phyloP scores from a whole-genome alignment of 2,888 invertebrate genomes.

The Osmoderma eremita region DNA sequence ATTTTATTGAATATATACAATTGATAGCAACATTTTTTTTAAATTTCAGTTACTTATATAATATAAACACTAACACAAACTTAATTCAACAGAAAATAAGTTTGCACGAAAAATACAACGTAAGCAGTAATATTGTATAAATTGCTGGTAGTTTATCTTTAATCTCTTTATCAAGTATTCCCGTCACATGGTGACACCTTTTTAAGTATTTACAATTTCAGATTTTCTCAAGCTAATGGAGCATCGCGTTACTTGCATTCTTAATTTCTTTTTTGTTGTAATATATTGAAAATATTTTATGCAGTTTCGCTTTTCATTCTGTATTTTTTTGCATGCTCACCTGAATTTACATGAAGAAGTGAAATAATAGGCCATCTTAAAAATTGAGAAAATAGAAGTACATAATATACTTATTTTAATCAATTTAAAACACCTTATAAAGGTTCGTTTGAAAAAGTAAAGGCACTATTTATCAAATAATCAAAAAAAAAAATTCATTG shows the following conservation, averaged over 20 bases:
- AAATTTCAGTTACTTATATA: conserved; percentile 49
- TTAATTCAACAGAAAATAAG: conserved; percentile 48
- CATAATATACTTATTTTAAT: conserved; percentile 34
- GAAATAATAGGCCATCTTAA: conserved; percentile 33
- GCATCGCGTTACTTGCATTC: conserved; percentile 20
- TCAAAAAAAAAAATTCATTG: too few relatives aligned
- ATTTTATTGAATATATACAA: conserved; percentile 56
- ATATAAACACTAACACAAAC: conserved; percentile 51
- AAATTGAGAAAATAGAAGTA: conserved; percentile 17
- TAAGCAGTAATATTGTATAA: conserved; percentile 44
- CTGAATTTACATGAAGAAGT: conserved; percentile 13
- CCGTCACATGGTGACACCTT: conserved; percentile 47
- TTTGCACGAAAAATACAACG: conserved; percentile 49
- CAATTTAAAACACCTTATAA: not conserved
- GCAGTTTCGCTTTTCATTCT: conserved; percentile 3
- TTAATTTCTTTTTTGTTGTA: conserved; percentile 21
- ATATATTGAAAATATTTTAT: conserved; percentile 2
- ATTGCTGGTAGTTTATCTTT: conserved; percentile 34
- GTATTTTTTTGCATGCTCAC: conserved; percentile 1
- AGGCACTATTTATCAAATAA: not conserved
- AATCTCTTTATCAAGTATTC: conserved; percentile 39
- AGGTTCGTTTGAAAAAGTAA: not conserved
- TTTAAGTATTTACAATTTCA: conserved; percentile 45
- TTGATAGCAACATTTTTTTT: conserved; percentile 54
- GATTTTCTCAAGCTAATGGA: conserved; percentile 34